phyloP scores from a whole-genome alignment of 2,888 invertebrate species.

The Nomada goodeniana region DNA sequence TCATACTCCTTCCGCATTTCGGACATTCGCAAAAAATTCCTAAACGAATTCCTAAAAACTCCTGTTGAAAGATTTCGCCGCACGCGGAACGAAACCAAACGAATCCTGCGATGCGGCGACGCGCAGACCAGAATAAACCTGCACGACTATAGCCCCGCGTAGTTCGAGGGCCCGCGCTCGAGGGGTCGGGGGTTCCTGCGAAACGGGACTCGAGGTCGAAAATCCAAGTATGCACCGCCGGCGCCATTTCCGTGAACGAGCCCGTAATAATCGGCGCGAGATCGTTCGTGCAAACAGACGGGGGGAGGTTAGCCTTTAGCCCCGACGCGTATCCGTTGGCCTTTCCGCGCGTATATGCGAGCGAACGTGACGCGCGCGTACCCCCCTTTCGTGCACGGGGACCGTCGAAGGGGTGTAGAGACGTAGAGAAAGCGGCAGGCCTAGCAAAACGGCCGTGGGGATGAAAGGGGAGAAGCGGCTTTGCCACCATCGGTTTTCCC shows the following conservation, averaged over 20 bases:
- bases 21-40: too few species aligned
- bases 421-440: slow-evolving; percentile 1
- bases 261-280: slow-evolving; percentile 66
- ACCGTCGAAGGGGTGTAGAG: background rate
- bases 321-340: slow-evolving; percentile 60
- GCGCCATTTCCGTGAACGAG: slow-evolving; percentile 60
- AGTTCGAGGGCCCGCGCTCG: background rate
- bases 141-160: slow-evolving; percentile 19
- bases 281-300: slow-evolving; percentile 66
- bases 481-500: slow-evolving; percentile 66
- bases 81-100: background rate
- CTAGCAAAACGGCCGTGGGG: slow-evolving; percentile 34
- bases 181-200: slow-evolving; percentile 1
- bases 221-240: slow-evolving; percentile 51
- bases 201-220: slow-evolving; percentile 34
- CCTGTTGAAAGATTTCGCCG: too few species aligned
- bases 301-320: slow-evolving; percentile 20
- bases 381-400: slow-evolving; percentile 38
- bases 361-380: slow-evolving; percentile 23
- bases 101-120: background rate
- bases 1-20: too few species aligned
- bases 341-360: slow-evolving; percentile 59
- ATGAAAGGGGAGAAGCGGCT: slow-evolving; percentile 7
- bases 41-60: too few species aligned
- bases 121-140: slow-evolving; percentile 17